Conservation (phyloP, 23 tunicate genomes). For the Aplidium turbinatum region DNA sequence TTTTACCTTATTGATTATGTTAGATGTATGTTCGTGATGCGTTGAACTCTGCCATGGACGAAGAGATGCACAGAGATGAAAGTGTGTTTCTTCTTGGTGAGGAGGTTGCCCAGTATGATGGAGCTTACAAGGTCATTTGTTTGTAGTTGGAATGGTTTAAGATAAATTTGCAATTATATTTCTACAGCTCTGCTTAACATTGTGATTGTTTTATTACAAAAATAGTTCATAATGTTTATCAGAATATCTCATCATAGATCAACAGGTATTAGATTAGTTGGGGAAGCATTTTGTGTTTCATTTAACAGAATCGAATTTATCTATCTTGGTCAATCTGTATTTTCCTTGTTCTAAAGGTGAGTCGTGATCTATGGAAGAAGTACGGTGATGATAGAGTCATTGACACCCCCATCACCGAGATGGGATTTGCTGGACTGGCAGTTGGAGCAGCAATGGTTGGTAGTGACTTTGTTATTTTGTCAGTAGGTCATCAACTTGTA, state of each 20-base stretch:
- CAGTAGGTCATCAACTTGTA: too few relatives aligned
- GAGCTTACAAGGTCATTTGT: conserved; percentile 88
- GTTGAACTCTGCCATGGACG: conserved; percentile 95
- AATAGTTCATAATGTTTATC: too few relatives aligned
- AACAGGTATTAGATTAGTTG: too few relatives aligned
- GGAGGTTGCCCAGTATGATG: conserved; percentile 98
- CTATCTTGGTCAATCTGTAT: too few relatives aligned
- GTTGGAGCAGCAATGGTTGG: conserved; percentile 97
- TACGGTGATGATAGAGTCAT: conserved; percentile 96
- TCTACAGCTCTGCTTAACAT: too few relatives aligned
- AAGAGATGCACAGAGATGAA: conserved; percentile 96
- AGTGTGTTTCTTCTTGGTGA: conserved; percentile 89
- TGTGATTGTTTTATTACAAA: too few relatives aligned
- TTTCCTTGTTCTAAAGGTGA: conserved; percentile 48
- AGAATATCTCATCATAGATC: too few relatives aligned
- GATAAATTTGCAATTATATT: too few relatives aligned
- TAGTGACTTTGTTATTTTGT: background rate
- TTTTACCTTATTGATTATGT: too few relatives aligned
- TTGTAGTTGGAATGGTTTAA: too few relatives aligned
- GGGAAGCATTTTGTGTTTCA: too few relatives aligned
- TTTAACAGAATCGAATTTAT: too few relatives aligned
- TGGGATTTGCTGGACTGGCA: conserved; percentile 96
- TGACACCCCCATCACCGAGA: conserved; percentile 97
- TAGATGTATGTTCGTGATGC: conserved; percentile 98
- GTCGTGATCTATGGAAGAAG: conserved; percentile 76